These are phyloP conservation scores for Sminthurinus aureus DNA, from an alignment of 2,888 invertebrate species.

Conservation along the genomic window DNA sequence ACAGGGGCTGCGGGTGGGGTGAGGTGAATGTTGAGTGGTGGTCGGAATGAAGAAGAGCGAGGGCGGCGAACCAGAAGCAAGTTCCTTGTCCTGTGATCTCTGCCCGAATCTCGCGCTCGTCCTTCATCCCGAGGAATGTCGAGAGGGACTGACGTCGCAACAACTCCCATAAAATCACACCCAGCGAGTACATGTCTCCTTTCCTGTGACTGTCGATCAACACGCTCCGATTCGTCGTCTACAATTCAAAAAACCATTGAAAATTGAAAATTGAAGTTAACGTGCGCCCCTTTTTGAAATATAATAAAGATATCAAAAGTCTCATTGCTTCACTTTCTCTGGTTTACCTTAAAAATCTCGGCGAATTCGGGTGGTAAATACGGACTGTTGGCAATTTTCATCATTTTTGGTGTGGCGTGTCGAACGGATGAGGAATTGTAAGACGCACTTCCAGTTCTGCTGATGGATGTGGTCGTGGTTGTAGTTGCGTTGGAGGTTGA, in stretches of 20 bases:
- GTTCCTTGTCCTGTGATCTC: slow-evolving; percentile 18
- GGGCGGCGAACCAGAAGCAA: slow-evolving; percentile 11
- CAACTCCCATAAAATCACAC: slow-evolving; percentile 84
- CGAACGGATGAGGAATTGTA: slow-evolving; percentile 13
- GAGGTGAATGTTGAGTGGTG: not conserved
- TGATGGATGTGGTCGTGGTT: slow-evolving; percentile 23
- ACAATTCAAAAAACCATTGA: not conserved
- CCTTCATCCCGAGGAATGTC: slow-evolving; percentile 54
- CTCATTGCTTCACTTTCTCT: not conserved
- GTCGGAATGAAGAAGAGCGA: not conserved
- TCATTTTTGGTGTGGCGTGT: not conserved
- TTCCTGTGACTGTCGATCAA: slow-evolving; percentile 74
- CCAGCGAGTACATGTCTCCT: slow-evolving; percentile 85
- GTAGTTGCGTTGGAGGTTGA: not conserved
- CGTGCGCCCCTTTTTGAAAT: no score
- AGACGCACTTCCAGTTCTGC: slow-evolving; percentile 28
- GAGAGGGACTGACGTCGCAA: slow-evolving; percentile 69
- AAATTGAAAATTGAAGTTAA: not conserved
- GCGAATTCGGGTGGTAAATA: slow-evolving; percentile 56
- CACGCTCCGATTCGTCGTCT: slow-evolving; percentile 22
- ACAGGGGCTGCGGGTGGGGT: not conserved
- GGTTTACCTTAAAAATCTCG: slow-evolving; percentile 50
- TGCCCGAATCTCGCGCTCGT: slow-evolving; percentile 47
- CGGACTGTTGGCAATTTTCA: slow-evolving; percentile 42
- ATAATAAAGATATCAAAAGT: not conserved